Evolutionary conservation across 2,797 vertebrate genomes (phyloP).

Genomic region (Urosaurus nigricauda): DNA sequence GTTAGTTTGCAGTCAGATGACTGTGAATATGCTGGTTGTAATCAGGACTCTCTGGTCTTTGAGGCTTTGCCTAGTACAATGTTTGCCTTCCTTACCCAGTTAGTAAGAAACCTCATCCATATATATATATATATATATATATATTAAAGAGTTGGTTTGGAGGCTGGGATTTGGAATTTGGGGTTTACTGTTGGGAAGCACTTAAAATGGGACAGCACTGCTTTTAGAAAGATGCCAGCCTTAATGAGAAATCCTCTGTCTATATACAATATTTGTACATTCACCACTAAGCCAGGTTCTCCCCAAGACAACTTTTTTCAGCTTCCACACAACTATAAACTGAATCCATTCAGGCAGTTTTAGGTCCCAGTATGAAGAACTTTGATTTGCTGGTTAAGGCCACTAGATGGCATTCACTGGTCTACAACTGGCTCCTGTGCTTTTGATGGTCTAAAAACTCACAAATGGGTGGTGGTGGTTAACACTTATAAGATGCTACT

Average conservation of each 20-base stretch:
- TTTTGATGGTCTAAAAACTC: neutral
- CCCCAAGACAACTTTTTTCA: conserved; percentile 1
- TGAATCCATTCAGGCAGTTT: neutral
- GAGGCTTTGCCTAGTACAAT: conserved; percentile 20
- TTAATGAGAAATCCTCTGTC: neutral
- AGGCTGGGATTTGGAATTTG: conserved; percentile 2
- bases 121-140: too few species aligned
- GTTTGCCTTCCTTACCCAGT: conserved; percentile 16
- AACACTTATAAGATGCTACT: too few species aligned
- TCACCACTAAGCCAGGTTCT: neutral
- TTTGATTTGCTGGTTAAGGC: neutral
- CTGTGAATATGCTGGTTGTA: conserved; percentile 13
- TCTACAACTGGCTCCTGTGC: neutral
- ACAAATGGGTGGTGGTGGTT: neutral
- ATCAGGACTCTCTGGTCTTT: conserved; percentile 19
- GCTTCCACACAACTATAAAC: neutral
- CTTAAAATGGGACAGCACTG: neutral
- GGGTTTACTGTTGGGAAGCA: neutral
- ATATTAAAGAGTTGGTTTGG: neutral
- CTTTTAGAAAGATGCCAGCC: neutral
- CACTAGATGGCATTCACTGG: conserved; percentile 10
- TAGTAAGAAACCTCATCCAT: neutral
- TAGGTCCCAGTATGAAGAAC: neutral
- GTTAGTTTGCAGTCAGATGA: conserved; percentile 18
- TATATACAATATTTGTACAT: neutral